Evolutionary conservation across 2,888 invertebrate species (phyloP).

Genomic region (Beris morrisii): DNA sequence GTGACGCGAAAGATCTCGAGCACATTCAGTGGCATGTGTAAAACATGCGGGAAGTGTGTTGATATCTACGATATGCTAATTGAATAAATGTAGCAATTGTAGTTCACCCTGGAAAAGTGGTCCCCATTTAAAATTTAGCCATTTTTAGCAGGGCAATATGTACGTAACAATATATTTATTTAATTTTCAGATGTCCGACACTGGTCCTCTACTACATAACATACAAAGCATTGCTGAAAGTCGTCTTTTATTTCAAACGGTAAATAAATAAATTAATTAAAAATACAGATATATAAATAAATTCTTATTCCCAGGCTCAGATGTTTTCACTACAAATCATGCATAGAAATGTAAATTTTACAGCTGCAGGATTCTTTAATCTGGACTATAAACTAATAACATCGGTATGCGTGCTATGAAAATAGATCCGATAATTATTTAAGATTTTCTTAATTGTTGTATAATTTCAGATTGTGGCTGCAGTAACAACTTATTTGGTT

Average conservation of each 20-base stretch:
- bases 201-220: constrained; percentile 44
- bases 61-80: too few relatives aligned
- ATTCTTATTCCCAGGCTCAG: constrained; percentile 42
- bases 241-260: constrained; percentile 38
- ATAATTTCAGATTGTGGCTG: constrained; percentile 44
- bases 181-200: constrained; percentile 43
- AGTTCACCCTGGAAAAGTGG: too few relatives aligned
- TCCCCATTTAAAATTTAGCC: too few relatives aligned
- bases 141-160: too few relatives aligned
- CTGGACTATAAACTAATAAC: constrained; percentile 47
- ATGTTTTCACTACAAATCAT: constrained; percentile 46
- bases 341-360: constrained; percentile 44
- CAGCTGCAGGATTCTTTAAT: constrained; percentile 47
- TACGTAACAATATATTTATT: too few relatives aligned
- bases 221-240: constrained; percentile 40
- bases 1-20: too few relatives aligned
- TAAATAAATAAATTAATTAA: constrained; percentile 23
- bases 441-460: constrained; percentile 20
- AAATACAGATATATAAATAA: constrained; percentile 3
- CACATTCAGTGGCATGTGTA: too few relatives aligned
- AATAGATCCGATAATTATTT: not conserved
- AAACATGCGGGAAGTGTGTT: too few relatives aligned
- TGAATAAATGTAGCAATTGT: too few relatives aligned
- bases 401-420: constrained; percentile 40
- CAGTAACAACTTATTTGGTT: constrained; percentile 46